phyloP scores from a whole-genome alignment of 2,113 vertebrate species.

The Dascyllus trimaculatus region DNA sequence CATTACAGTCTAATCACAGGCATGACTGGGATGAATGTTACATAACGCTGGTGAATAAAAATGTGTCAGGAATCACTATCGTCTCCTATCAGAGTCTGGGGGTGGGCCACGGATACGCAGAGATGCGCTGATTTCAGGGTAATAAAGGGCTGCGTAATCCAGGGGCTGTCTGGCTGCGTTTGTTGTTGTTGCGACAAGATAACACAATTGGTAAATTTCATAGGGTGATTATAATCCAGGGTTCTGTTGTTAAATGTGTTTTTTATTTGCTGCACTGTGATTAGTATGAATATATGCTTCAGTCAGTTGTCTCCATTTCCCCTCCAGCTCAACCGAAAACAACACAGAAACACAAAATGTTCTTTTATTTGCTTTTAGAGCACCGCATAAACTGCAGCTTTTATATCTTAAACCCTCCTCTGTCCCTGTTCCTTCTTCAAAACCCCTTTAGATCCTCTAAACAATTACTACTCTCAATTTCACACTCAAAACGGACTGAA shows the following conservation, averaged over 20 bases:
- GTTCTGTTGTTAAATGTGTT: constrained; percentile 28
- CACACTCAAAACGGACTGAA: not conserved
- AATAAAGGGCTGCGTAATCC: constrained; percentile 44
- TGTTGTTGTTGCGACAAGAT: constrained; percentile 52
- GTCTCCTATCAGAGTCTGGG: constrained; percentile 46
- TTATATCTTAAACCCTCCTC: constrained; percentile 21
- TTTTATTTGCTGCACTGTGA: constrained; percentile 16
- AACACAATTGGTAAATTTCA: constrained; percentile 30
- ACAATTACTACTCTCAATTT: constrained; percentile 30
- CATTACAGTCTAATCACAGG: constrained; percentile 59
- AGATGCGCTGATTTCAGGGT: constrained; percentile 50
- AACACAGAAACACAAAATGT: constrained; percentile 15
- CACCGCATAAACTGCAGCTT: constrained; percentile 15
- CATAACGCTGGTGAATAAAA: constrained; percentile 53
- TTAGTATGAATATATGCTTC: constrained; percentile 24
- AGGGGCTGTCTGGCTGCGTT: constrained; percentile 28
- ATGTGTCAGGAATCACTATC: constrained; percentile 47
- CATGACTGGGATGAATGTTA: constrained; percentile 52
- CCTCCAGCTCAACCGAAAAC: constrained; percentile 20
- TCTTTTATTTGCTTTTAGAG: constrained; percentile 31
- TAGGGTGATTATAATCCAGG: not conserved
- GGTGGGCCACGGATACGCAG: not conserved
- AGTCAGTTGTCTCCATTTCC: constrained; percentile 11
- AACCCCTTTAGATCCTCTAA: constrained; percentile 5
- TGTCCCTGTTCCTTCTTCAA: constrained; percentile 17